These are phyloP conservation scores for Falcaria lacertinaria DNA, from an alignment of 2,888 invertebrate species.

Conservation along the genomic window DNA sequence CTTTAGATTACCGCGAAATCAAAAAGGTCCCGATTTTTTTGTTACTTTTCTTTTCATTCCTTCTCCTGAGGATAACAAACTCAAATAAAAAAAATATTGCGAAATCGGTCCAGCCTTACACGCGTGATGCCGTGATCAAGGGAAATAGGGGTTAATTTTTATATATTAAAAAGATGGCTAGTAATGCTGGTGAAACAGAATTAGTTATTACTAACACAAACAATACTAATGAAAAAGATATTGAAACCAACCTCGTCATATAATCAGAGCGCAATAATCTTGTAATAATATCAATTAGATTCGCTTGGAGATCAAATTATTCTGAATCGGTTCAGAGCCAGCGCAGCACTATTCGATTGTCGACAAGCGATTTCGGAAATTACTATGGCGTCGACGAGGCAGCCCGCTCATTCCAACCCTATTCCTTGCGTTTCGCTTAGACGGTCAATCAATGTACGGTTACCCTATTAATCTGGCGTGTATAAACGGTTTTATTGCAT, in stretches of 20 bases:
- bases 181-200: no score
- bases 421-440: constrained; percentile 52
- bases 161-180: no score
- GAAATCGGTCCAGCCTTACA: no score
- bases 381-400: constrained; percentile 70
- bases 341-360: constrained; percentile 71
- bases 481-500: background rate
- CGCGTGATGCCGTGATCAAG: no score
- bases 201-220: background rate
- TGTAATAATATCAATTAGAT: constrained; percentile 55
- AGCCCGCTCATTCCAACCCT: constrained; percentile 36
- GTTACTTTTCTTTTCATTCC: no score
- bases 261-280: background rate
- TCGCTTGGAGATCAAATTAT: constrained; percentile 71
- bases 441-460: constrained; percentile 51
- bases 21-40: no score
- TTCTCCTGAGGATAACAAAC: no score
- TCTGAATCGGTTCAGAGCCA: constrained; percentile 53
- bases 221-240: background rate
- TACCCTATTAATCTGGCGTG: constrained; percentile 48
- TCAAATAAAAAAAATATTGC: no score
- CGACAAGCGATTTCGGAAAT: constrained; percentile 78
- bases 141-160: no score
- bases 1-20: no score
- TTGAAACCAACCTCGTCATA: background rate